Evolutionary conservation across 2,113 vertebrate species (phyloP).

Genomic region (Nesogale talazaci): DNA sequence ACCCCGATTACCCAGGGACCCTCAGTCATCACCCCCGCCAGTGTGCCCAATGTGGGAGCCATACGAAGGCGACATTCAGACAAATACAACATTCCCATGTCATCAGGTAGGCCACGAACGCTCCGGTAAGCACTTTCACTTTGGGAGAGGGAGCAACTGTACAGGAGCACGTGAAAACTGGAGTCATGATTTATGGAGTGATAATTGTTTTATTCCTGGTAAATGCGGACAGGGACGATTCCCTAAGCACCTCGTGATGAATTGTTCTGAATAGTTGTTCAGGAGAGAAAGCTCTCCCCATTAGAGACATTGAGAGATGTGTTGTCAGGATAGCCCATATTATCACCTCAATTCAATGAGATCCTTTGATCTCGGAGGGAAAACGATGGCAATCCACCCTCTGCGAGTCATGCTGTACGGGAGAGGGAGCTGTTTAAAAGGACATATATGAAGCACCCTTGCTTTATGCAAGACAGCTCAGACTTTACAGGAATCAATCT

Average conservation of each 20-base stretch:
- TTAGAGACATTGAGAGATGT: slow-evolving; percentile 66
- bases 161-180: slow-evolving; percentile 66
- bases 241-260: slow-evolving; percentile 72
- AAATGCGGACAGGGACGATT: slow-evolving; percentile 69
- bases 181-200: slow-evolving; percentile 74
- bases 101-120: slow-evolving; percentile 93
- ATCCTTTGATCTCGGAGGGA: slow-evolving; percentile 70
- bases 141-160: slow-evolving; percentile 76
- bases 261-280: slow-evolving; percentile 70
- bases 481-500: neutral
- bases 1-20: slow-evolving; percentile 99
- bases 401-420: neutral
- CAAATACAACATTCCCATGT: slow-evolving; percentile 99
- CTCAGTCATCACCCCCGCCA: slow-evolving; percentile 97
- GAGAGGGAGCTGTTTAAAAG: neutral
- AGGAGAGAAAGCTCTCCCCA: slow-evolving; percentile 64
- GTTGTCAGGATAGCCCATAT: slow-evolving; percentile 65
- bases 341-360: slow-evolving; percentile 68
- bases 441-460: neutral
- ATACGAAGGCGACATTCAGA: slow-evolving; percentile 99
- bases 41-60: slow-evolving; percentile 98
- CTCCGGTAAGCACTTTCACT: slow-evolving; percentile 75
- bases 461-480: neutral
- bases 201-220: slow-evolving; percentile 79
- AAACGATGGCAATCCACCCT: slow-evolving; percentile 39